Evolutionary conservation across 1,140 invertebrate species (phyloP).

Genomic region (Subanguina moxae): DNA sequence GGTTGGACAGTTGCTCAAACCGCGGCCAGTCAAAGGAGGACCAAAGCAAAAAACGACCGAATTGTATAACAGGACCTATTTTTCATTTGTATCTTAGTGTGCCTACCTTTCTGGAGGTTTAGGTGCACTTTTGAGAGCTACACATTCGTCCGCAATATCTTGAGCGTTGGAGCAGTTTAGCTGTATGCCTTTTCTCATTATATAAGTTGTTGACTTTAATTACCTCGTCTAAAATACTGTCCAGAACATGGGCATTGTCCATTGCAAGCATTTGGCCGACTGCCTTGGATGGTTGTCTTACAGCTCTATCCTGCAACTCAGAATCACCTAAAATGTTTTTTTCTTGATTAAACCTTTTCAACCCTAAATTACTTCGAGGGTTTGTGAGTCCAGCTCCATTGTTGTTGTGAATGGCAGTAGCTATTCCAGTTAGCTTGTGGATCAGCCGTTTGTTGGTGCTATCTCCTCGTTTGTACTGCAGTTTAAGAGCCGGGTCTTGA

Average conservation of each 20-base stretch:
- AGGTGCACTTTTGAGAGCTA: neutral
- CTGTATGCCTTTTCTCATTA: slow-evolving; percentile 20
- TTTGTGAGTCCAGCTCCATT: neutral
- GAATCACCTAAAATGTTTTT: neutral
- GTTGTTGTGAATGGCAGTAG: slow-evolving; percentile 11
- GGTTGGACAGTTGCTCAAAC: too few species aligned
- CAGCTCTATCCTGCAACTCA: neutral
- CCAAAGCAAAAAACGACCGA: too few species aligned
- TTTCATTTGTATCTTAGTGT: neutral
- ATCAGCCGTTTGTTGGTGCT: slow-evolving; percentile 5
- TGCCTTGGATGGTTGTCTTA: neutral
- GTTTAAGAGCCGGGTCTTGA: slow-evolving; percentile 5
- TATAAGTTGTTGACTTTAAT: slow-evolving; percentile 18
- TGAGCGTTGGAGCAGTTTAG: neutral
- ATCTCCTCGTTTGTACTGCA: neutral
- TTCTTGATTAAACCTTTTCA: neutral
- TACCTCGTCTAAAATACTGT: slow-evolving; percentile 7
- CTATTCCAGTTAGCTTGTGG: slow-evolving; percentile 5
- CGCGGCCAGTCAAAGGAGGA: too few species aligned
- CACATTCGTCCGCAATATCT: neutral
- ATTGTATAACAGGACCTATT: too few species aligned
- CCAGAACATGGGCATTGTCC: neutral
- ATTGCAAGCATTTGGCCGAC: neutral
- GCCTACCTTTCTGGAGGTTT: slow-evolving; percentile 10
- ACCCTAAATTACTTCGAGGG: neutral